Percentiles rank a stretch among this genome's conserved stretches.
These are phyloP conservation scores for Melolontha melolontha DNA, from an alignment of 2,888 invertebrate genomes.

Conservation along the genomic window DNA sequence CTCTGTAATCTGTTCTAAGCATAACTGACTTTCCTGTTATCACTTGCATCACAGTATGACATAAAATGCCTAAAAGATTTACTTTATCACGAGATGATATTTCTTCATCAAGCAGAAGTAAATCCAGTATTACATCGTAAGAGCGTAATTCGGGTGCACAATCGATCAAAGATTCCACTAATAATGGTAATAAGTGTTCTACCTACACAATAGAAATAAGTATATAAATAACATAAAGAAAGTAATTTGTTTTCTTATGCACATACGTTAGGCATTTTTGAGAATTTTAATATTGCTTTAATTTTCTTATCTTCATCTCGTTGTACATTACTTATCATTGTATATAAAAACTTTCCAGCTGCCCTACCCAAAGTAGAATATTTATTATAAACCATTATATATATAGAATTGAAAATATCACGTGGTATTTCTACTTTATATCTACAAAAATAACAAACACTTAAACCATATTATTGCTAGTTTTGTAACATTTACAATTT, in stretches of 20 bases:
- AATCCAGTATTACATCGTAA: conserved; percentile 5
- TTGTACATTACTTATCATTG: neutral
- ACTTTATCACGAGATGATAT: neutral
- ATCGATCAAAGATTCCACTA: conserved; percentile 20
- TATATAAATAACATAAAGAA: neutral
- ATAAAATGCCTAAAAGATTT: conserved; percentile 11
- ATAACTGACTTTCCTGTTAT: conserved; percentile 18
- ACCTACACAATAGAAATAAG: conserved; percentile 7
- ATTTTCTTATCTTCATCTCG: conserved; percentile 2
- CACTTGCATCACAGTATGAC: conserved; percentile 15
- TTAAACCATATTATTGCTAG: too few species aligned
- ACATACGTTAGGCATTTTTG: conserved; percentile 14
- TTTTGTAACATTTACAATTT: neutral
- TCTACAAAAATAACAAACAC: neutral
- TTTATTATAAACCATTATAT: conserved; percentile 16
- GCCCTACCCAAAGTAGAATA: conserved; percentile 18
- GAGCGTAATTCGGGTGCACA: conserved; percentile 19
- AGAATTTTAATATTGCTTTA: conserved; percentile 10
- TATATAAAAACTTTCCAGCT: conserved; percentile 14
- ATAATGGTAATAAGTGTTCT: conserved; percentile 6
- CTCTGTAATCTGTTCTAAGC: conserved; percentile 5
- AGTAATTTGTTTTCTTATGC: neutral
- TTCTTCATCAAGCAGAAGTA: conserved; percentile 1
- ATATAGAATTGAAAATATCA: conserved; percentile 9
- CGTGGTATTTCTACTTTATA: conserved; percentile 2